phyloP scores from a whole-genome alignment of 2,888 invertebrate species.

The Psylliodes chrysocephalus region DNA sequence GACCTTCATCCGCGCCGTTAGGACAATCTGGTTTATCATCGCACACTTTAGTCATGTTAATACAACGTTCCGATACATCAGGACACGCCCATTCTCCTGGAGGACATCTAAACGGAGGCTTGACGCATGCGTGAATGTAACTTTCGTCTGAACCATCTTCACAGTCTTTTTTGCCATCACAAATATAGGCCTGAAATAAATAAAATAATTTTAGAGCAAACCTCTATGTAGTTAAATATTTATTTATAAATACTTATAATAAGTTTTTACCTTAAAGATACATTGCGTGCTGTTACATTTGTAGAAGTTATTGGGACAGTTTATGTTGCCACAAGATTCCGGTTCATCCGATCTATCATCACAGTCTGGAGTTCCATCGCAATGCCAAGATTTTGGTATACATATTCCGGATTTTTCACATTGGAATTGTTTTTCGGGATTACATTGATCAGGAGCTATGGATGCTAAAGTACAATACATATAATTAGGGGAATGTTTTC shows the following conservation, averaged over 20 bases:
- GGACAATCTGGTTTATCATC: constrained; percentile 91
- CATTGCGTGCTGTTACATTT: constrained; percentile 88
- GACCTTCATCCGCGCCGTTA: constrained; percentile 93
- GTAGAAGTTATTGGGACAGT: constrained; percentile 82
- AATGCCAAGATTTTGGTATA: constrained; percentile 92
- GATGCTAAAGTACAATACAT: constrained; percentile 66
- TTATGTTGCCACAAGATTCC: constrained; percentile 79
- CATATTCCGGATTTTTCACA: constrained; percentile 89
- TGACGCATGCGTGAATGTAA: constrained; percentile 79
- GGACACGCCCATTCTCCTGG: constrained; percentile 89
- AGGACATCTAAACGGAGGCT: constrained; percentile 82
- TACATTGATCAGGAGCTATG: constrained; percentile 88
- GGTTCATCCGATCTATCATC: constrained; percentile 93
- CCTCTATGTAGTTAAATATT: too few relatives aligned
- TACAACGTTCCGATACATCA: constrained; percentile 80
- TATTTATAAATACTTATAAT: too few relatives aligned
- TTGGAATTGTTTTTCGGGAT: constrained; percentile 89
- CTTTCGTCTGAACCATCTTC: constrained; percentile 92
- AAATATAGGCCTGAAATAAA: constrained; percentile 78
- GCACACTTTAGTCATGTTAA: constrained; percentile 89
- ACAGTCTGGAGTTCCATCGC: constrained; percentile 92
- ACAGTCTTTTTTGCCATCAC: constrained; percentile 94
- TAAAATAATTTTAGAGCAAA: too few relatives aligned
- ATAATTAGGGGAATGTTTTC: neutral
- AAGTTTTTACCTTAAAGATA: constrained; percentile 75